Conservation (phyloP, 2,113 vertebrate species). For the Emydura subglobosa region DNA sequence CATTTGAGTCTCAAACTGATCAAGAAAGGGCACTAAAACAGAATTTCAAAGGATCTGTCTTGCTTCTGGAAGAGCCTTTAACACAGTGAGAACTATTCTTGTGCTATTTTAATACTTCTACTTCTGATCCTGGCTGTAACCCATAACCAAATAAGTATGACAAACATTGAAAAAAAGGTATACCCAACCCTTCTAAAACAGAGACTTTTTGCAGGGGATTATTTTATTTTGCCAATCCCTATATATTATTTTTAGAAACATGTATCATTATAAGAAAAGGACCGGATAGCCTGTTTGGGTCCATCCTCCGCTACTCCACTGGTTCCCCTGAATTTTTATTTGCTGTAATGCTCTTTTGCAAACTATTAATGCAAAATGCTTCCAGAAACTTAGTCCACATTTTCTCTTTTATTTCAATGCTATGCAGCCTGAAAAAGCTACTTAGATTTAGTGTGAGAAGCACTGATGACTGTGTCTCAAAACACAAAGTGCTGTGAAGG, state of each 20-base stretch:
- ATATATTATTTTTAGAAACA: not conserved
- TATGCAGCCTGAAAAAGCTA: not conserved
- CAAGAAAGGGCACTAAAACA: not conserved
- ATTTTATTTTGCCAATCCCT: not conserved
- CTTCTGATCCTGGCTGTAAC: slow-evolving; percentile 43
- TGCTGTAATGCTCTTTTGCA: not conserved
- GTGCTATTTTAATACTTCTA: slow-evolving; percentile 44
- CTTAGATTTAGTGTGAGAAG: not conserved
- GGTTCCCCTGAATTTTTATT: not conserved
- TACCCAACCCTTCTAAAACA: not conserved
- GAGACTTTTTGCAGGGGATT: not conserved
- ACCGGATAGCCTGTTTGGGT: not conserved
- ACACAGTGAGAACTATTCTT: not conserved
- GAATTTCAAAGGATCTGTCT: not conserved
- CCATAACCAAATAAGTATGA: slow-evolving; percentile 36
- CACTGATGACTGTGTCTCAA: not conserved
- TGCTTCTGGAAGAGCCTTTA: not conserved
- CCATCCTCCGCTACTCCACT: not conserved
- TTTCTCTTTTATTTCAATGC: not conserved
- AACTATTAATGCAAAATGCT: not conserved
- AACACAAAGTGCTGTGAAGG: not conserved
- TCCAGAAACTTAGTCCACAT: not conserved
- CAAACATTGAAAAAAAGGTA: slow-evolving; percentile 38
- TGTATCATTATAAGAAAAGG: not conserved
- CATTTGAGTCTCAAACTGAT: slow-evolving; percentile 24